Percentiles rank a stretch among this genome's conserved stretches.
These are phyloP conservation scores for Passer domesticus DNA, from an alignment of 2,113 vertebrate genomes.

Conservation along the genomic window DNA sequence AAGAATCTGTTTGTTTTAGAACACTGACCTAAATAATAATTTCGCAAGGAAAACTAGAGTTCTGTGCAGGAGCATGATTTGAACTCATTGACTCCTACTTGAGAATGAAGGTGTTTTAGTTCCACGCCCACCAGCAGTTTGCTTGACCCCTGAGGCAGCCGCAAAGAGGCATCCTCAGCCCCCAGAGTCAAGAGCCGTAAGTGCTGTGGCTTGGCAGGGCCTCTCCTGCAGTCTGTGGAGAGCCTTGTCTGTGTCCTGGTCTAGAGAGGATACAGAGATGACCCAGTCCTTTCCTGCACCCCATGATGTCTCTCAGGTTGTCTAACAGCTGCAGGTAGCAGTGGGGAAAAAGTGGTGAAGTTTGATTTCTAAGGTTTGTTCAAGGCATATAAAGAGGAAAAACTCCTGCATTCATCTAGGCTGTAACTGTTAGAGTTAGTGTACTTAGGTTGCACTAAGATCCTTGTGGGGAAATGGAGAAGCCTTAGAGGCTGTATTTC, in stretches of 20 bases:
- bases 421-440: background rate
- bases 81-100: background rate
- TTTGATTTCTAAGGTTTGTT: background rate
- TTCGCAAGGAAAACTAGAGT: background rate
- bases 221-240: accelerated
- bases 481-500: background rate
- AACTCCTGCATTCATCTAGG: background rate
- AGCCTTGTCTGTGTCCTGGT: background rate
- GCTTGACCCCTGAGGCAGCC: background rate
- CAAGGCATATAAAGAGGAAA: background rate
- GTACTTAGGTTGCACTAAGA: background rate
- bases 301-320: background rate
- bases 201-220: background rate
- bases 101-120: background rate
- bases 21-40: background rate
- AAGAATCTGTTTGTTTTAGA: background rate
- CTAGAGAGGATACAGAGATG: background rate
- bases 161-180: background rate
- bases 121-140: background rate
- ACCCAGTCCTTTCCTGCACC: background rate
- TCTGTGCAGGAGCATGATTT: background rate
- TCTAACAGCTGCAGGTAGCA: background rate
- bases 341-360: background rate
- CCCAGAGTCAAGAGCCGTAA: background rate
- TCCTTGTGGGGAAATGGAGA: background rate